Evolutionary conservation across 2,797 vertebrate species (phyloP), one percentile per base, ranked within the genome.

Genomic region (Phrynocephalus forsythii): DNA sequence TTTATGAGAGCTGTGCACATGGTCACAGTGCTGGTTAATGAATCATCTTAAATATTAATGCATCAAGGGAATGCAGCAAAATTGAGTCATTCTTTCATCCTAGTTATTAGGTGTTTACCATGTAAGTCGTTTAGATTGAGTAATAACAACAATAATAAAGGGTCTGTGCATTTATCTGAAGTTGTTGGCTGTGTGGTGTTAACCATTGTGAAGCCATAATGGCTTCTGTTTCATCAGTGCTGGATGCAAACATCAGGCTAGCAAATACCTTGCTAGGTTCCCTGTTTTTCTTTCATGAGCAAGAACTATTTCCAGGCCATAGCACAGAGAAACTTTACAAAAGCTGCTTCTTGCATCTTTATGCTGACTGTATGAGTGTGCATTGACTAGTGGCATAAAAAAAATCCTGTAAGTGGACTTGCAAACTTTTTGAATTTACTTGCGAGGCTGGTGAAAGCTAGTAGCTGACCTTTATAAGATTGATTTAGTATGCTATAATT

Each of bases 101-200:
- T 90, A 83, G 88, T 94, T 95, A 84, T 90, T 96, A 89, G 94
- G 93, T 95, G 92, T 95, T 95, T 95, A 94, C 94, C 94, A 90
- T 91, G 95, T 95, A 90, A 86, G 92, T 95, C 94, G 93, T 91
- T 96, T 94, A 76, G 60, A 48, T 76, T 56, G 24, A 11, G 2
- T 1, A 13, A 11, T 1, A 33, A 26, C 15, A 22, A 88, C 91
- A 92, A 81, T 92, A 90, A 93, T 94, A 86, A 94, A 91, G 93
- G 95, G 95, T 89, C 88, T 95, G 90, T 95, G 88, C 94, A 93
- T 94, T 92, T 94, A 91, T 95, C 93, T 95, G 89, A 93, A 95
- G 94, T 95, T 94, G 90, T 96, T 96, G 95, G 95, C 89, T 91
- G 95, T 92, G 93, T 94, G 95, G 90, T 96, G 95, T 93, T 91